Conservation (phyloP, 2,888 invertebrate genomes). For the Polymixis lichenea region DNA sequence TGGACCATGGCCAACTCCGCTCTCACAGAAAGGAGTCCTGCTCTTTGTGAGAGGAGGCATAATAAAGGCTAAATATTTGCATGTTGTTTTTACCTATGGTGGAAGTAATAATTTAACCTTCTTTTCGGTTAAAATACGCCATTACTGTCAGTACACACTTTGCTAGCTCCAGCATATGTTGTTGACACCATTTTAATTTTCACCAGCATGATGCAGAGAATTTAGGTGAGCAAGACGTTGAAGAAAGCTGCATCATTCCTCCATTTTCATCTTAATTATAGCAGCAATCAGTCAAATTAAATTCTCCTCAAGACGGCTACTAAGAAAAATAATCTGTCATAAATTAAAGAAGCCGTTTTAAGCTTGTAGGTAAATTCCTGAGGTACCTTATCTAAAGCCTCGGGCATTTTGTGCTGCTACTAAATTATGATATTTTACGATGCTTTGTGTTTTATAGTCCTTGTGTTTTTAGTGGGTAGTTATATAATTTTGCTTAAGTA, state of each 20-base stretch:
- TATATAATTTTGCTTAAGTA: constrained; percentile 34
- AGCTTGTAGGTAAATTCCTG: constrained; percentile 33
- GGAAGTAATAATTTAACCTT: not conserved
- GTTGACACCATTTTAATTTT: not conserved
- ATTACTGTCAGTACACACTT: not conserved
- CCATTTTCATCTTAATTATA: constrained; percentile 16
- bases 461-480: constrained; percentile 43
- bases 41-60: too few relatives aligned
- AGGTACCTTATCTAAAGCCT: constrained; percentile 64
- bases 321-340: constrained; percentile 48
- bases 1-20: too few relatives aligned
- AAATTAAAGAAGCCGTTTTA: constrained; percentile 41
- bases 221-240: constrained; percentile 31
- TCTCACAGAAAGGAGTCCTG: too few relatives aligned
- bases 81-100: not conserved
- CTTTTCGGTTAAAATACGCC: not conserved
- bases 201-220: not conserved
- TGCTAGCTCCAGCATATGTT: not conserved
- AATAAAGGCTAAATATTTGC: too few relatives aligned
- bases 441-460: constrained; percentile 38
- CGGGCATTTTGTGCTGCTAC: constrained; percentile 62
- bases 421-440: constrained; percentile 51
- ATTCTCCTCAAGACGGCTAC: constrained; percentile 28
- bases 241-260: not conserved
- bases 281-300: constrained; percentile 27